Evolutionary conservation across 2,797 vertebrate genomes (phyloP).

Genomic region (Euthynnus affinis): DNA sequence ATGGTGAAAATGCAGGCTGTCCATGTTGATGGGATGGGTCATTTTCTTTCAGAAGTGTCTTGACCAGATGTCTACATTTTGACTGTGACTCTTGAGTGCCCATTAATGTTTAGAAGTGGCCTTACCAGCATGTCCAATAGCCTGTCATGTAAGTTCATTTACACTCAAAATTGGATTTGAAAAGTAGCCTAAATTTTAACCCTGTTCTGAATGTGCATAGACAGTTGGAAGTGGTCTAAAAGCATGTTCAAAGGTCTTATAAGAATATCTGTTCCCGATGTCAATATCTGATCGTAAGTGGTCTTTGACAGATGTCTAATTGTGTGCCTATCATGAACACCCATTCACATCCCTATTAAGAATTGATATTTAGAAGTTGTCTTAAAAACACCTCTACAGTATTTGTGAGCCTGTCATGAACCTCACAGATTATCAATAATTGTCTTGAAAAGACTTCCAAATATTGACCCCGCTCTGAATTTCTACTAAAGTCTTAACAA

Average conservation of each 20-base stretch:
- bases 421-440: neutral
- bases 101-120: neutral
- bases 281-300: neutral
- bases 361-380: too few relatives aligned
- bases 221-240: too few relatives aligned
- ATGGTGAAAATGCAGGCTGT: slow-evolving; percentile 20
- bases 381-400: too few relatives aligned
- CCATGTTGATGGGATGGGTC: neutral
- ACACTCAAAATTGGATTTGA: neutral
- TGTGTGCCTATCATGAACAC: too few relatives aligned
- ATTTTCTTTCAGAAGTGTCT: neutral
- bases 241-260: too few relatives aligned
- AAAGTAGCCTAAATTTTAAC: too few relatives aligned
- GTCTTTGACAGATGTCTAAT: neutral
- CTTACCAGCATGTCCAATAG: neutral
- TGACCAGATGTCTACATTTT: neutral
- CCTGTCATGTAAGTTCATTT: neutral
- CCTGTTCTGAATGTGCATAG: neutral
- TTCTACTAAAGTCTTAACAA: too few relatives aligned
- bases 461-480: neutral
- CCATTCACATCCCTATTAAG: too few relatives aligned
- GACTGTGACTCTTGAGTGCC: neutral
- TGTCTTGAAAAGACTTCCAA: too few relatives aligned
- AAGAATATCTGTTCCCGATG: too few relatives aligned
- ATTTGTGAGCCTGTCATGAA: neutral